Base-by-base conservation (phyloP, 2,888 invertebrate genomes). In the Steinernema carpocapsae region DNA sequence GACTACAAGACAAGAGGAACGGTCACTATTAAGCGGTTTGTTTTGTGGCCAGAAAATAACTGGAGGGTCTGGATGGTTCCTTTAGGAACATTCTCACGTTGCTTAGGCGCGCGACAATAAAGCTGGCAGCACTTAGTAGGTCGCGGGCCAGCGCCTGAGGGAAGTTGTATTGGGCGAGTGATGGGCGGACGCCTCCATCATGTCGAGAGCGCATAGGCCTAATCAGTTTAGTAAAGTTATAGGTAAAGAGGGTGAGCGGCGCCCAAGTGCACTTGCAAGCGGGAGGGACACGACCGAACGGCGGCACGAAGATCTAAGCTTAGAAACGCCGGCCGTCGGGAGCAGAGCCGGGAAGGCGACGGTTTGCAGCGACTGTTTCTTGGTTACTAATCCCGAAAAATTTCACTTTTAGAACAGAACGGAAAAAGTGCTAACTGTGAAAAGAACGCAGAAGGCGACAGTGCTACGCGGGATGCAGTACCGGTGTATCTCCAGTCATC, bases 221-320 rank as follows among this genome's bases (percentile, higher is more conserved):
- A 64, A 64, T 64, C 64, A 64, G 64, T 64, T 64, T 64, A 64
- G 64, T 64, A 64, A 64, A 64, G 64, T 64, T 64, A 64, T 64
- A 64, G 64, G 64, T 64, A 64, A 56, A 56, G 56, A 56, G 56
- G 56, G 56, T 56, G 56, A 56, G 26, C 64, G 64, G 26, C 26
- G 26, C 6, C 17, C 32, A 29, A 32, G 29, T 22, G 64, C 32
- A 32, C 32, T 64, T 64, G 64, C 64, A 32, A 17, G 64, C 64
- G 32, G n/a, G 19, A 48, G 17, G 19, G 6, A 19, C 4, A 2
- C n/a, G 19, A 48, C 2, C 48, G 48, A n/a, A 14, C 48, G 48
- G 3, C 17, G 6, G 48, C 3, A 37, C 48, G 48, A 48, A 14
- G 48, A 37, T 3, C 48, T 14, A 14, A 48, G 48, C 19, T 48